Conservation (phyloP, 2,888 invertebrate genomes). For the Cantharis rustica region DNA sequence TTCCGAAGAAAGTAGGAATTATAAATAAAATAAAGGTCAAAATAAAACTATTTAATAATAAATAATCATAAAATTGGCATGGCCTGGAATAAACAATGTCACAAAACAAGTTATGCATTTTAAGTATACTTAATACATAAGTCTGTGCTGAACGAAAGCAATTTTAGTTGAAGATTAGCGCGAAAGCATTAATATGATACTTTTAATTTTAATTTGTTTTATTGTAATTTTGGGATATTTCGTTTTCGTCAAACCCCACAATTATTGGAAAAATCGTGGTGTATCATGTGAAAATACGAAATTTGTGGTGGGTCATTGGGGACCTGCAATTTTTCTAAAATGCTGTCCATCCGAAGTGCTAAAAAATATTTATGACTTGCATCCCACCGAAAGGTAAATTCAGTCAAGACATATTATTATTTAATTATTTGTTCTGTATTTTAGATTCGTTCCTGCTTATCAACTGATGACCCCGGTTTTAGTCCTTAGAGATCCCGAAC, state of each 20-base stretch:
- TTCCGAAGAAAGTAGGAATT: too few relatives aligned
- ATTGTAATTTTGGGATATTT: neutral
- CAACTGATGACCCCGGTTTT: neutral
- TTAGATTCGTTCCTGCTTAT: neutral
- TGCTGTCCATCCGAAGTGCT: neutral
- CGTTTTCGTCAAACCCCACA: neutral
- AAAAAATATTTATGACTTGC: neutral
- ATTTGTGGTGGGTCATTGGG: neutral
- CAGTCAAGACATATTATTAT: neutral
- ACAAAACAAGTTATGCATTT: too few relatives aligned
- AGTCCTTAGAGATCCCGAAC: neutral
- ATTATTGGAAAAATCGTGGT: neutral
- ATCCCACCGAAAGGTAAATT: neutral
- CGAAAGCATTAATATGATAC: neutral
- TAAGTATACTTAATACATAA: too few relatives aligned
- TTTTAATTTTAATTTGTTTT: neutral
- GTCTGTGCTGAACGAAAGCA: too few relatives aligned
- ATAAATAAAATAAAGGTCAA: too few relatives aligned
- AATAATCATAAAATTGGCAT: too few relatives aligned
- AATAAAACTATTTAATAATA: too few relatives aligned
- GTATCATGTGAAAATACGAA: neutral
- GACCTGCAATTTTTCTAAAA: neutral
- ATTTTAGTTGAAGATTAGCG: too few relatives aligned
- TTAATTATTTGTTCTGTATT: too few relatives aligned
- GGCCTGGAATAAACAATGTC: too few relatives aligned